Conservation (phyloP, 37 sponge, comb jelly and placozoan species). For the Crambe crambe region DNA sequence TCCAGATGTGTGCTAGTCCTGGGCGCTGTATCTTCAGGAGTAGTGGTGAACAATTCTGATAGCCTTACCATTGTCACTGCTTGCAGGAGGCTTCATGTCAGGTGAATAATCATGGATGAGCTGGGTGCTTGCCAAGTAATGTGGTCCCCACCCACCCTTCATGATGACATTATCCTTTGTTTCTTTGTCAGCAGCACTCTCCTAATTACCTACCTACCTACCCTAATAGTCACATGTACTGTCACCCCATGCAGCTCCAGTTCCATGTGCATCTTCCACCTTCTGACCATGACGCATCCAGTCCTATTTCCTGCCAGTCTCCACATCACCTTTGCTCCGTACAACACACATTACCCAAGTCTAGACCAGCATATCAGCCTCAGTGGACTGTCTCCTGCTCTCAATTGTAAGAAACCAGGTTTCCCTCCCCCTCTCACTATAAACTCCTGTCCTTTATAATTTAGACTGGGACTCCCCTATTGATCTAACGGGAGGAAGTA, state of each 20-base stretch:
- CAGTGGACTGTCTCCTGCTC: constrained; percentile 23
- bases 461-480: not conserved
- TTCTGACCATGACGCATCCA: constrained; percentile 47
- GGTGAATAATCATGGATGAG: too few species aligned
- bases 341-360: constrained; percentile 73
- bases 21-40: constrained; percentile 64
- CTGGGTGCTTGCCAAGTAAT: too few species aligned
- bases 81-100: constrained; percentile 73
- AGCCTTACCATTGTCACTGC: constrained; percentile 57
- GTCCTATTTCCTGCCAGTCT: constrained; percentile 43
- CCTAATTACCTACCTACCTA: too few species aligned
- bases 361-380: constrained; percentile 47
- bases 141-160: too few species aligned
- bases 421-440: constrained; percentile 34
- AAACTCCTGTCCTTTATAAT: not conserved
- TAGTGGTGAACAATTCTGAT: constrained; percentile 60
- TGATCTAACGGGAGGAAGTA: not conserved
- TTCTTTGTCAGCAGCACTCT: too few species aligned
- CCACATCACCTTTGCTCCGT: constrained; percentile 63
- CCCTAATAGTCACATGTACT: too few species aligned
- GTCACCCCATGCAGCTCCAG: too few species aligned
- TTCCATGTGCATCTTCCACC: constrained; percentile 50
- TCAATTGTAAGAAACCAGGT: constrained; percentile 67
- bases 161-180: too few species aligned
- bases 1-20: constrained; percentile 68